Percentiles rank a stretch among this genome's conserved stretches.
phyloP scores from a whole-genome alignment of 2,797 vertebrate species.

The Myotis findleyi region DNA sequence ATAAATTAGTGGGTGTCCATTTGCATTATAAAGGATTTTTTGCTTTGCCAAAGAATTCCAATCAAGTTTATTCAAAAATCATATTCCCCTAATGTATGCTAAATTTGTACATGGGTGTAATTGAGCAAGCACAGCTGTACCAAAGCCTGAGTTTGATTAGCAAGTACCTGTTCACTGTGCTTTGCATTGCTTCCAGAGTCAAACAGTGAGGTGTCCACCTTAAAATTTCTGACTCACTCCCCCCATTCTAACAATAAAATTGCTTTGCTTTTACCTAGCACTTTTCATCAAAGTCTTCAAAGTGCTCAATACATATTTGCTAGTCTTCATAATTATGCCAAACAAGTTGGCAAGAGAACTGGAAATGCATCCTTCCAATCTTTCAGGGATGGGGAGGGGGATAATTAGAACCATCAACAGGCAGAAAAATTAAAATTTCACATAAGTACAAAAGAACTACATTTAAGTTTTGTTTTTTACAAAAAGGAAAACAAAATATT shows the following conservation, averaged over 20 bases:
- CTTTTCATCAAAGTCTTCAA: constrained; percentile 67
- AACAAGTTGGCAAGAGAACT: constrained; percentile 15
- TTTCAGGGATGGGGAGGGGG: background rate
- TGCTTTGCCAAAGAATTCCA: constrained; percentile 6
- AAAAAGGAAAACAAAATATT: constrained; percentile 29
- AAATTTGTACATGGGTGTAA: background rate
- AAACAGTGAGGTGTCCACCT: background rate
- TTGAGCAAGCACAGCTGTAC: background rate
- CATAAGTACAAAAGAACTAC: background rate
- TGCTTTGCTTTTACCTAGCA: constrained; percentile 58
- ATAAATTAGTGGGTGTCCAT: background rate
- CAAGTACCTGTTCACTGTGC: background rate
- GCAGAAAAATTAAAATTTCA: constrained; percentile 14
- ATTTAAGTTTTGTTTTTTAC: background rate
- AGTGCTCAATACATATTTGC: constrained; percentile 35
- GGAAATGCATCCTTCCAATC: constrained; percentile 17
- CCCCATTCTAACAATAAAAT: constrained; percentile 43
- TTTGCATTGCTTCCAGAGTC: background rate
- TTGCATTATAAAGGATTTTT: constrained; percentile 51
- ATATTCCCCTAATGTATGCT: background rate
- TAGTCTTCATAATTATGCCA: constrained; percentile 26
- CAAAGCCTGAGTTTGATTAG: background rate
- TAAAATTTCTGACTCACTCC: constrained; percentile 48
- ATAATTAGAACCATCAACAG: background rate
- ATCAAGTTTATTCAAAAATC: constrained; percentile 55